These are phyloP conservation scores for Pammene aurita DNA, from an alignment of 2,888 invertebrate genomes.

Conservation along the genomic window DNA sequence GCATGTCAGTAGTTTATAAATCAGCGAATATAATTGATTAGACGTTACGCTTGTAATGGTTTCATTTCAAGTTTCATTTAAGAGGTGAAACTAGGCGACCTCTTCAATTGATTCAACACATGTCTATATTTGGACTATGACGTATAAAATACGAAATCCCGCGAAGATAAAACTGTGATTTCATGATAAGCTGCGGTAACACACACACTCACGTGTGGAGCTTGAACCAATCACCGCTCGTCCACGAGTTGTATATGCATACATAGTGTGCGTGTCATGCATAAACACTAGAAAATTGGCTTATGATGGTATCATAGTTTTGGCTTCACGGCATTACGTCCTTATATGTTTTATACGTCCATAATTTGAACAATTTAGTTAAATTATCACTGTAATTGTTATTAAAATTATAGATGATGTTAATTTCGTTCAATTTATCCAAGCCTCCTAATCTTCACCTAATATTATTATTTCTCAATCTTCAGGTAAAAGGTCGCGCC, in stretches of 20 bases:
- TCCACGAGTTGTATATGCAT: too few relatives aligned
- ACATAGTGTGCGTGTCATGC: too few relatives aligned
- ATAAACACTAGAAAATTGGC: too few relatives aligned
- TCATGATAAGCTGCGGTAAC: too few relatives aligned
- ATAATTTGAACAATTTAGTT: neutral
- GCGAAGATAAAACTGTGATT: too few relatives aligned
- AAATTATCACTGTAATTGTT: neutral
- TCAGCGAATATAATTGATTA: conserved; percentile 23
- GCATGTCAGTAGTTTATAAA: neutral
- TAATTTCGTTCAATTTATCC: neutral
- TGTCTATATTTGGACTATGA: too few relatives aligned
- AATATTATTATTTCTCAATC: conserved; percentile 23
- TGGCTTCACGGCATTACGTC: too few relatives aligned
- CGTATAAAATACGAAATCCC: too few relatives aligned
- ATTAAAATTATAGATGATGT: neutral
- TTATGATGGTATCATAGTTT: too few relatives aligned
- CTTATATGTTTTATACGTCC: neutral
- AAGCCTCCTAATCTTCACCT: neutral
- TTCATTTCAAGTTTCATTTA: conserved; percentile 24
- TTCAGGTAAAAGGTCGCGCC: conserved; percentile 81
- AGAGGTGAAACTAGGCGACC: conserved; percentile 46
- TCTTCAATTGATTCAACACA: conserved; percentile 21
- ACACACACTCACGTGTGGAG: too few relatives aligned
- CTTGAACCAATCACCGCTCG: too few relatives aligned
- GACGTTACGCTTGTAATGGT: neutral